Conservation (phyloP, 2,797 vertebrate species). For the Eulemur coronatus region DNA sequence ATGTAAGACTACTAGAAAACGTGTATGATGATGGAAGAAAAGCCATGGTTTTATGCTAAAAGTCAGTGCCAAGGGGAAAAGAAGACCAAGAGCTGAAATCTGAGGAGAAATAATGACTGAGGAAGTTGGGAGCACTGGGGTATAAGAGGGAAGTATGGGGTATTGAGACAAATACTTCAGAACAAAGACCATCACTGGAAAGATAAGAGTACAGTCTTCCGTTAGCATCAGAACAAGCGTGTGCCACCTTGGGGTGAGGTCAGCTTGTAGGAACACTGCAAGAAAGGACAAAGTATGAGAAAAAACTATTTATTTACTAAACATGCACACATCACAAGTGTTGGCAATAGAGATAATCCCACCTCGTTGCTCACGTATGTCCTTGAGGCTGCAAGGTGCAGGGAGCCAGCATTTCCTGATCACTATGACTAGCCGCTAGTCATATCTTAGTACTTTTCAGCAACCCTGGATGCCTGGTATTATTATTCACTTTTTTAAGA, state of each 20-base stretch:
- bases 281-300: not conserved
- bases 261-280: not conserved
- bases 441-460: not conserved
- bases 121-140: not conserved
- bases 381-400: not conserved
- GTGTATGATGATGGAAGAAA: not conserved
- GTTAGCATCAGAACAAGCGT: not conserved
- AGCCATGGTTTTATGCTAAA: not conserved
- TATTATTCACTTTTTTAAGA: not conserved
- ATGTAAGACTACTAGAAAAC: not conserved
- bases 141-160: no score
- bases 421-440: not conserved
- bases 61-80: not conserved
- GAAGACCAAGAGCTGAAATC: not conserved
- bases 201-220: not conserved
- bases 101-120: not conserved
- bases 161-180: not conserved
- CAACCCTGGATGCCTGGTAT: not conserved
- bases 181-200: not conserved
- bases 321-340: not conserved
- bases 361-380: not conserved
- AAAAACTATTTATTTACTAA: not conserved
- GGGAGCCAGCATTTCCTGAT: not conserved
- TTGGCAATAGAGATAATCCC: not conserved
- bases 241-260: accelerated